Percentiles rank a stretch among this genome's conserved stretches.
These are phyloP conservation scores for Pammene aurita DNA, from an alignment of 2,888 invertebrate genomes.

Conservation along the genomic window DNA sequence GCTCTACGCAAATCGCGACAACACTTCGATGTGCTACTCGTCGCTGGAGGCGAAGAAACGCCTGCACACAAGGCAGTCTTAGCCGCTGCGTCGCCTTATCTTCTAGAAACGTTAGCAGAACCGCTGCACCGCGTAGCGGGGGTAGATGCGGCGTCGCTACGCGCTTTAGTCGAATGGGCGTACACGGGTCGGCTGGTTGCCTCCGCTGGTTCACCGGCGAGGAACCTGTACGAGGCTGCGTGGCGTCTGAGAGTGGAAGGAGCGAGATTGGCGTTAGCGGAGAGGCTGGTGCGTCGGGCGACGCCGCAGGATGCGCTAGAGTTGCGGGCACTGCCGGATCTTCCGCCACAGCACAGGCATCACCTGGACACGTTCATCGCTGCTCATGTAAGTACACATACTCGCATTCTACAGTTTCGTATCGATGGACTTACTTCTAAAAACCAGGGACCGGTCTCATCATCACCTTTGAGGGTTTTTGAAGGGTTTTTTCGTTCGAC, in stretches of 20 bases:
- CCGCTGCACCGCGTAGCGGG: conserved; percentile 55
- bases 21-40: conserved; percentile 93
- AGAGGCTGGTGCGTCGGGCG: conserved; percentile 85
- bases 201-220: conserved; percentile 80
- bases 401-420: neutral
- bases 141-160: conserved; percentile 84
- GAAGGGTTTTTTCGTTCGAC: too few relatives aligned
- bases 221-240: conserved; percentile 91
- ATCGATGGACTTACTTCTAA: too few relatives aligned
- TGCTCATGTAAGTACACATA: conserved; percentile 82
- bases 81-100: conserved; percentile 89
- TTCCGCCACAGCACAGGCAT: conserved; percentile 78
- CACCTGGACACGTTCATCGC: conserved; percentile 87
- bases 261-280: conserved; percentile 87
- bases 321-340: conserved; percentile 85
- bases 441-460: too few relatives aligned
- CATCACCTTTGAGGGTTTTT: too few relatives aligned
- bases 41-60: conserved; percentile 84
- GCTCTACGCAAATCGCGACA: conserved; percentile 92
- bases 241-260: conserved; percentile 89
- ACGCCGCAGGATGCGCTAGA: conserved; percentile 83
- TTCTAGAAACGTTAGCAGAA: conserved; percentile 89
- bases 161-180: conserved; percentile 90
- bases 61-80: conserved; percentile 91
- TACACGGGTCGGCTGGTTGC: conserved; percentile 88